phyloP scores from a whole-genome alignment of 2,797 vertebrate genomes.

The Stomatorhinus walkeri region DNA sequence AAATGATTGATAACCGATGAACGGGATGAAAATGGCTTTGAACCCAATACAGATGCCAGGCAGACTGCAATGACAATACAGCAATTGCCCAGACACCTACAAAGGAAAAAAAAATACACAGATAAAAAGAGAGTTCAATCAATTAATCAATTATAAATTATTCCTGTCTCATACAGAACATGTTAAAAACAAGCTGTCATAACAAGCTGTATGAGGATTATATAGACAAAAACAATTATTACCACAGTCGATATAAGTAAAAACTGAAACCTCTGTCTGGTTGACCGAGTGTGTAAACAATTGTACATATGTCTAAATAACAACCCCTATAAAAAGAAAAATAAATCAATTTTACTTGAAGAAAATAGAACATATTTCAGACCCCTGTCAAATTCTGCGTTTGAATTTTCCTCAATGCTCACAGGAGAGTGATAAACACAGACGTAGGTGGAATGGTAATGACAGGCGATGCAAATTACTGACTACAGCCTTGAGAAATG shows the following conservation, averaged over 20 bases:
- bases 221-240: not conserved
- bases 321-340: not conserved
- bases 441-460: not conserved
- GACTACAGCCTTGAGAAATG: not conserved
- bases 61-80: not conserved
- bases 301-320: not conserved
- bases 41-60: not conserved
- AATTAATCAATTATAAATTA: not conserved
- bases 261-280: not conserved
- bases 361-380: not conserved
- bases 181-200: not conserved
- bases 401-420: not conserved
- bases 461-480: not conserved
- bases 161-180: not conserved
- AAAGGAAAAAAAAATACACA: not conserved
- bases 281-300: not conserved
- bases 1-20: not conserved
- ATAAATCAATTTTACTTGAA: not conserved
- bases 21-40: not conserved
- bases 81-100: not conserved
- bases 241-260: not conserved
- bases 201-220: not conserved
- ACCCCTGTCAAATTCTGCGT: not conserved
- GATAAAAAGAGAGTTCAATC: not conserved
- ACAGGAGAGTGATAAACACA: not conserved